Percentiles rank a stretch among this genome's conserved stretches.
Conservation (phyloP, 92 coral and sea anemone species). For the Epizoanthus illoricatus region DNA sequence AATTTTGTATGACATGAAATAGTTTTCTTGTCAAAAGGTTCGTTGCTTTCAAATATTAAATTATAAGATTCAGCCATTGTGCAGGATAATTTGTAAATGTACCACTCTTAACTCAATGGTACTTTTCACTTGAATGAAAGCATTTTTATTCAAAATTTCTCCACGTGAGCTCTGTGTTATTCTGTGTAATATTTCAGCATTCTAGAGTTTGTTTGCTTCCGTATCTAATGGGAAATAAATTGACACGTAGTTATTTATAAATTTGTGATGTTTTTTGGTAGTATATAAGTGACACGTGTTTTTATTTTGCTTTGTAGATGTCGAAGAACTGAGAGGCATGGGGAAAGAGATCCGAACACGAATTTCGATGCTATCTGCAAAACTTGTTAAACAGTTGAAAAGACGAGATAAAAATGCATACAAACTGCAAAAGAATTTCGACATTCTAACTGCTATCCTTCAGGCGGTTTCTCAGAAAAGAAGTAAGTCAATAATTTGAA, state of each 20-base stretch:
- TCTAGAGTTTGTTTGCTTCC: not conserved
- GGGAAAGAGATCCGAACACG: constrained; percentile 84
- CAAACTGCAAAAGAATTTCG: constrained; percentile 92
- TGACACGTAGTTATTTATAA: not conserved
- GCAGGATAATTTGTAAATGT: not conserved
- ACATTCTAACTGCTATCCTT: constrained; percentile 90
- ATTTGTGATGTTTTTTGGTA: not conserved
- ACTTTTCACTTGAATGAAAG: not conserved
- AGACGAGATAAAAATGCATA: constrained; percentile 95
- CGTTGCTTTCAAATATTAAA: no score
- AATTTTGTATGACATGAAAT: no score
- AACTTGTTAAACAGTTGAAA: constrained; percentile 90
- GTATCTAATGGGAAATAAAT: constrained; percentile 22
- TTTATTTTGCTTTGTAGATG: constrained; percentile 58
- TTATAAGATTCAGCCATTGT: not conserved
- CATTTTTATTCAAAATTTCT: not conserved
- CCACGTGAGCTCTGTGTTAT: not conserved
- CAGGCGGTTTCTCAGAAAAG: constrained; percentile 97
- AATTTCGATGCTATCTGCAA: constrained; percentile 92
- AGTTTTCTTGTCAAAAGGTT: no score
- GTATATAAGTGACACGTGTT: constrained; percentile 11
- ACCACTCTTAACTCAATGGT: not conserved
- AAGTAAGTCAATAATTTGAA: constrained; percentile 65
- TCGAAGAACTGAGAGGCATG: constrained; percentile 75
- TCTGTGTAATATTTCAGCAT: not conserved